Conservation (phyloP, 2,888 invertebrate genomes). For the Drosophila rubida region DNA sequence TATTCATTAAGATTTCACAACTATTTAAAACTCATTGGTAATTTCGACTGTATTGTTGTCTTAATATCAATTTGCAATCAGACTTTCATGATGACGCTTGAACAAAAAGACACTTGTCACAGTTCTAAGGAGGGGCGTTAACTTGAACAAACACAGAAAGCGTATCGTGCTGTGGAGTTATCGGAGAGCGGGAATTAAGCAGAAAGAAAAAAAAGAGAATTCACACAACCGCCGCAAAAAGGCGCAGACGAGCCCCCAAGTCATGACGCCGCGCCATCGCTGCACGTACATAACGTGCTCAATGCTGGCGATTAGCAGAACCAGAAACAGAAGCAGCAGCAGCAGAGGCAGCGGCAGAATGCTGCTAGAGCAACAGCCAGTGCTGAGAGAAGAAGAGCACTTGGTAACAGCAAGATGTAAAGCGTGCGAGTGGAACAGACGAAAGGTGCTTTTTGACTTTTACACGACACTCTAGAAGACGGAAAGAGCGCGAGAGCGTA, state of each 20-base stretch:
- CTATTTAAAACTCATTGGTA: neutral
- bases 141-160: constrained; percentile 14
- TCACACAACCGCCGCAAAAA: constrained; percentile 9
- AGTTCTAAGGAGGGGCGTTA: neutral
- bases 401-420: constrained; percentile 43
- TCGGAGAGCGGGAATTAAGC: constrained; percentile 34
- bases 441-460: neutral
- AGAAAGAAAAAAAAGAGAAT: constrained; percentile 21
- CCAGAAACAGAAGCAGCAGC: neutral
- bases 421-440: neutral
- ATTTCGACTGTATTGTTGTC: no score
- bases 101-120: constrained; percentile 17
- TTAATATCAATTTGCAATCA: neutral
- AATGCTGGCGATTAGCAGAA: constrained; percentile 6
- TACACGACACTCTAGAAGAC: constrained; percentile 9
- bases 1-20: neutral
- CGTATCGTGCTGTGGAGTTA: constrained; percentile 3
- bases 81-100: constrained; percentile 23
- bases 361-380: constrained; percentile 11
- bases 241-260: constrained; percentile 70
- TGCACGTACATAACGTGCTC: constrained; percentile 37
- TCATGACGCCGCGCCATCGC: constrained; percentile 18
- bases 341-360: neutral
- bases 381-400: constrained; percentile 6
- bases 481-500: constrained; percentile 2